Conservation (phyloP, 2,797 vertebrate genomes). For the Phoebastria nigripes region DNA sequence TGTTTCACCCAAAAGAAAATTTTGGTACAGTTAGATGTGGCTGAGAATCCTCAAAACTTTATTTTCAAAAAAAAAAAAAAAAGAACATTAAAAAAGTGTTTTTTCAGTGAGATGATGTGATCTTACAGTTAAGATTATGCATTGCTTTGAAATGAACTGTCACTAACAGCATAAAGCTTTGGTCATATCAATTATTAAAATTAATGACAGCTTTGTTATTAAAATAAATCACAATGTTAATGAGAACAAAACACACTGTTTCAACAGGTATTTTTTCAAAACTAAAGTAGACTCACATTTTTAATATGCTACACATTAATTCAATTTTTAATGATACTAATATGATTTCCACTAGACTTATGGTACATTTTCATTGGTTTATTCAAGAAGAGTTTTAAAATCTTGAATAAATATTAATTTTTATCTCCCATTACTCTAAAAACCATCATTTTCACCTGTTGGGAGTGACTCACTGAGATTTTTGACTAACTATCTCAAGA, state of each 20-base stretch:
- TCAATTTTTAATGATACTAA: not conserved
- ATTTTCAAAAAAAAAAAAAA: not conserved
- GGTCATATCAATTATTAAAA: not conserved
- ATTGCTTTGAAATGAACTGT: not conserved
- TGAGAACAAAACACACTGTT: not conserved
- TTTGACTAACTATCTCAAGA: not conserved
- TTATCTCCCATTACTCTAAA: not conserved
- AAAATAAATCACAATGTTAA: not conserved
- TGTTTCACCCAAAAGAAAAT: not conserved
- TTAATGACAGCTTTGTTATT: not conserved
- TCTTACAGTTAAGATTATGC: not conserved
- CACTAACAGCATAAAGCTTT: not conserved
- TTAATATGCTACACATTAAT: not conserved
- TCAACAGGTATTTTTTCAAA: not conserved
- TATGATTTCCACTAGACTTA: not conserved
- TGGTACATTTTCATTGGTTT: not conserved
- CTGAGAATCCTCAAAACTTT: not conserved
- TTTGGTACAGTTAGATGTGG: not conserved
- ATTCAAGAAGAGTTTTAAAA: not conserved
- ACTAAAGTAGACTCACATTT: not conserved
- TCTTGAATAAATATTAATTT: not conserved
- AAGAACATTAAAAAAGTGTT: not conserved
- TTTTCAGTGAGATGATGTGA: not conserved
- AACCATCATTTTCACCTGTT: not conserved
- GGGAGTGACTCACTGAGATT: not conserved